These are phyloP conservation scores for Chrysoperla carnea DNA, from an alignment of 1,140 invertebrate genomes.

Conservation along the genomic window DNA sequence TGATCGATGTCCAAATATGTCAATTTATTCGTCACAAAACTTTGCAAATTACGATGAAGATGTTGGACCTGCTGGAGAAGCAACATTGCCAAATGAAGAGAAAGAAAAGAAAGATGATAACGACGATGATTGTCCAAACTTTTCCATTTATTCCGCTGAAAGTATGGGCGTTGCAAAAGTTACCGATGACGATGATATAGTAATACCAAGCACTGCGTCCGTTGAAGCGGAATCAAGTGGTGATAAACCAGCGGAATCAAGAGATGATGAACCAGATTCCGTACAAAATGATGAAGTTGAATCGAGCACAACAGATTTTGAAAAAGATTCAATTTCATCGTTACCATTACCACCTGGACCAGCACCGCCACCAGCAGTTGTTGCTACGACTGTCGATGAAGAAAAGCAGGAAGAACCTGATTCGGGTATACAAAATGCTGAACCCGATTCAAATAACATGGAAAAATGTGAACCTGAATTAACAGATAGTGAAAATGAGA, in stretches of 20 bases:
- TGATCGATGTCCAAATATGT: not conserved
- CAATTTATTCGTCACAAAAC: not conserved
- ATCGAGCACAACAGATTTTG: not conserved
- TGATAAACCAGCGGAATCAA: conserved; percentile 3
- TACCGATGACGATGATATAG: conserved; percentile 15
- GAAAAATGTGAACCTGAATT: not conserved
- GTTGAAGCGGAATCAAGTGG: conserved; percentile 2
- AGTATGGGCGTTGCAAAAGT: conserved; percentile 54
- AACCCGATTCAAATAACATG: not conserved
- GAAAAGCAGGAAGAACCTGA: not conserved
- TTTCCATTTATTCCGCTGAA: conserved; percentile 62
- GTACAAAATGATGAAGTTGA: not conserved
- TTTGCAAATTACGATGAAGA: not conserved
- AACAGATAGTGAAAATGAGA: not conserved
- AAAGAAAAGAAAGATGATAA: conserved; percentile 22
- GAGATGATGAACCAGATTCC: not conserved
- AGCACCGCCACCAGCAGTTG: not conserved
- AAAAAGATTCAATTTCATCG: not conserved
- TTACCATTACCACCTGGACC: not conserved
- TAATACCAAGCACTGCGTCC: conserved; percentile 1
- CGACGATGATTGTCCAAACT: conserved; percentile 62
- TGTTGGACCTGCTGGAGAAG: not conserved
- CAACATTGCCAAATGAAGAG: conserved; percentile 1
- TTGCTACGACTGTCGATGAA: not conserved
- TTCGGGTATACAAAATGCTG: not conserved